phyloP scores from a whole-genome alignment of 2,797 vertebrate species.

The Gadopsis bispinosus region DNA sequence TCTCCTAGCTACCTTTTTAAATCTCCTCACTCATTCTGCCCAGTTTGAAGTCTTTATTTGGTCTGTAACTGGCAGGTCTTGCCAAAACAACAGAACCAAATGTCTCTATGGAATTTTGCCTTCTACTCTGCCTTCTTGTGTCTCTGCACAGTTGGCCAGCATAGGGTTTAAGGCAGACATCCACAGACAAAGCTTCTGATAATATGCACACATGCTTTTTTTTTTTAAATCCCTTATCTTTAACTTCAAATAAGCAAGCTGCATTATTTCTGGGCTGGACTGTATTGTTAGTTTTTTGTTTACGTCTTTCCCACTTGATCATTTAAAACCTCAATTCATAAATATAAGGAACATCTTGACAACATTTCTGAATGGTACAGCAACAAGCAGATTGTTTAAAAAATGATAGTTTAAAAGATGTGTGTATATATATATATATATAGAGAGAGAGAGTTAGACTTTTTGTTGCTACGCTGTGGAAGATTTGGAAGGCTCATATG shows the following conservation, averaged over 20 bases:
- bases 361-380: background rate
- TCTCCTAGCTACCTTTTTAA: constrained; percentile 34
- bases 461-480: background rate
- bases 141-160: background rate
- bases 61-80: constrained; percentile 4
- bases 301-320: too few relatives aligned
- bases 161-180: background rate
- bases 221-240: background rate
- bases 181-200: background rate
- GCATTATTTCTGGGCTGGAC: background rate
- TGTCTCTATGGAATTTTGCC: constrained; percentile 3
- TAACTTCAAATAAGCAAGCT: too few relatives aligned
- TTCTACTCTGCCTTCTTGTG: constrained; percentile 4
- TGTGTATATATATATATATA: too few relatives aligned
- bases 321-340: background rate
- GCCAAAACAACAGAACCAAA: constrained; percentile 23
- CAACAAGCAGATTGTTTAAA: background rate
- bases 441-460: background rate
- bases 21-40: constrained; percentile 19
- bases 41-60: constrained; percentile 35
- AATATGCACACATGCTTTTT: background rate
- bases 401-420: too few relatives aligned
- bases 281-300: too few relatives aligned
- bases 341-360: background rate
- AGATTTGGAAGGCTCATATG: background rate